Evolutionary conservation across 2,888 invertebrate genomes (phyloP), one percentile per base, ranked within the genome.

Genomic region (Ichneumon xanthorius): DNA sequence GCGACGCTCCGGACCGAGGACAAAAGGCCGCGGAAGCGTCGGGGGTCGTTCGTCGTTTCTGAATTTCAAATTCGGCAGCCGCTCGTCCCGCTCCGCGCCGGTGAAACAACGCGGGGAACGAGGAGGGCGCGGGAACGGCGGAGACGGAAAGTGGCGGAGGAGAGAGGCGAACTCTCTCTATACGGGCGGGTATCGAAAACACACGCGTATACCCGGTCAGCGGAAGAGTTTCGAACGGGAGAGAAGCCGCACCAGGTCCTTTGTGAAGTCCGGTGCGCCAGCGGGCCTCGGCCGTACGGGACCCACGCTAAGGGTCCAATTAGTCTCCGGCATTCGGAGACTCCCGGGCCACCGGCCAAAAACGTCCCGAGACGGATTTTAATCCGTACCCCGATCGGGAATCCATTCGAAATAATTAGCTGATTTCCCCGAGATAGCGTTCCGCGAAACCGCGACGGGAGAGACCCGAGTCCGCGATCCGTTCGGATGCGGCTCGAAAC

Each of bases 351-450:
- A 89, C 87, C 91, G 90, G 89, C 92, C 91, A 91, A 92, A 92
- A 93, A 92, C 91, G 90, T 89, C 87, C 87, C 87, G 87, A 81
- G 88, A 89, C 90, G 90, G 90, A 92, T 91, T 93, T 92, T 91
- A 92, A 92, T 92, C 92, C 92, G 89, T 83, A 81, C 89, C 45
- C 88, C 91, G 93, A 93, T 92, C 92, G 92, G 89, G 92, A 92
- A 92, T 90, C 92, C 93, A 93, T 93, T 93, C 92, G 92, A 94
- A 94, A 94, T 94, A 94, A 94, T 94, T 94, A 94, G 93, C 93
- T 92, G 93, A 94, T 94, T 91, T 89, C 88, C 88, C 88, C 85
- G 88, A 92, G 92, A 93, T 93, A 92, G 86, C 82, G 86, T 90
- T 90, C 90, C 89, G 88, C 88, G 87, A 87, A 87, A 82, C 77